Conservation (phyloP, 1,140 invertebrate species). For the Zaprionus taronus region DNA sequence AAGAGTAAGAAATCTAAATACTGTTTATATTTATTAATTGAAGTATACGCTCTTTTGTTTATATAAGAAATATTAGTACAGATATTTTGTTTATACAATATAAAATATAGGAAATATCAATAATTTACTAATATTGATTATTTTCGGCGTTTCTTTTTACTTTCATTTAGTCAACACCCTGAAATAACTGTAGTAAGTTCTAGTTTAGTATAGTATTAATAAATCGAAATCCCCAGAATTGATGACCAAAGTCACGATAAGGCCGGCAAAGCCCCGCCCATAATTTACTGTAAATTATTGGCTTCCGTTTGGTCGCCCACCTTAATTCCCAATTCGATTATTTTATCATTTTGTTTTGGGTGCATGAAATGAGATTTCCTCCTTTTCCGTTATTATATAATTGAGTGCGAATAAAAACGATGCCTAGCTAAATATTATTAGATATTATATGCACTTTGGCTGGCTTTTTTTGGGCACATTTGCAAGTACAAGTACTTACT, state of each 20-base stretch:
- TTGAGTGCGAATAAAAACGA: not conserved
- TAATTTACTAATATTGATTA: too few species aligned
- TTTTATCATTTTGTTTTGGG: slow-evolving; percentile 12
- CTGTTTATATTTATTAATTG: too few species aligned
- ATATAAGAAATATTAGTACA: too few species aligned
- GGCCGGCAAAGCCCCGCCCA: not conserved
- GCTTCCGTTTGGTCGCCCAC: slow-evolving; percentile 4
- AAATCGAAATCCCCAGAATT: not conserved
- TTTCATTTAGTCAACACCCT: not conserved
- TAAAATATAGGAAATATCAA: too few species aligned
- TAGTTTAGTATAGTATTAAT: not conserved
- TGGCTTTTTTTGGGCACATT: not conserved
- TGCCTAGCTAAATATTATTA: not conserved
- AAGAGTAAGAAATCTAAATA: too few species aligned
- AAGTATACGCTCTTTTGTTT: too few species aligned
- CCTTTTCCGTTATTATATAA: not conserved
- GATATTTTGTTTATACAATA: too few species aligned
- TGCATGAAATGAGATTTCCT: not conserved
- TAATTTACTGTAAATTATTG: slow-evolving; percentile 7
- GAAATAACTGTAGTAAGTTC: not conserved
- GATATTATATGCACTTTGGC: not conserved
- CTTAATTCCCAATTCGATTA: slow-evolving; percentile 5
- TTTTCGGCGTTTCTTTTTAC: not conserved
- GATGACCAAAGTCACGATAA: slow-evolving; percentile 14
- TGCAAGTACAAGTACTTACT: not conserved